Percentiles rank a stretch among this genome's conserved stretches.
Conservation (phyloP, 64 coral and sea anemone genomes). For the Actinia tenebrosa region DNA sequence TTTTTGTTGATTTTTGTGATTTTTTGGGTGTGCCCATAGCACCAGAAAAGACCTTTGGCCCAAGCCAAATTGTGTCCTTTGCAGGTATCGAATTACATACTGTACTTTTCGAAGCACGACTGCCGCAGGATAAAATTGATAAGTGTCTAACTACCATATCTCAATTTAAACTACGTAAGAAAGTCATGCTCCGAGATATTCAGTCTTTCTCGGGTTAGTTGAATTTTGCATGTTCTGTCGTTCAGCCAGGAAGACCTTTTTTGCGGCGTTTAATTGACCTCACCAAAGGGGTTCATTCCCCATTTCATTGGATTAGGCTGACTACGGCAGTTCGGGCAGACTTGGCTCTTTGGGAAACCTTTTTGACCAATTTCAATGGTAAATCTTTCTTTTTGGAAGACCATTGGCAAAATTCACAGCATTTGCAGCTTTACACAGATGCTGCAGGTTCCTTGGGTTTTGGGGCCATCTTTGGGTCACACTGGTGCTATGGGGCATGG, state of each 20-base stretch:
- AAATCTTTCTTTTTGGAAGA: background rate
- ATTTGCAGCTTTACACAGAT: background rate
- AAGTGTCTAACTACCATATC: conserved; percentile 13
- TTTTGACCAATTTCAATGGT: conserved; percentile 14
- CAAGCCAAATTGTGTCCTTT: background rate
- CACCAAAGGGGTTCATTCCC: conserved; percentile 8
- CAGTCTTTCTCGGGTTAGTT: conserved; percentile 36
- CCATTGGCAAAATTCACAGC: conserved; percentile 7
- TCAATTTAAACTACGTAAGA: conserved; percentile 16
- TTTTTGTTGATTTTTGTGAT: background rate
- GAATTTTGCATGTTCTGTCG: conserved; percentile 59
- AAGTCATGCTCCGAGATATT: conserved; percentile 36
- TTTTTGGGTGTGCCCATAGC: background rate
- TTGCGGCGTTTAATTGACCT: conserved; percentile 51
- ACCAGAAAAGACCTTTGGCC: conserved; percentile 5
- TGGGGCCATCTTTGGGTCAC: conserved; percentile 1
- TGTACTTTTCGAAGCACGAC: background rate
- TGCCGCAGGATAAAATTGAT: conserved; percentile 8
- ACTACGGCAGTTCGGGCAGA: background rate
- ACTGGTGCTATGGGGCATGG: conserved; percentile 47
- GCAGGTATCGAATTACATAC: conserved; percentile 6
- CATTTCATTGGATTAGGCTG: background rate
- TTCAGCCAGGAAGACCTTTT: conserved; percentile 36
- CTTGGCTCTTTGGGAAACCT: background rate
- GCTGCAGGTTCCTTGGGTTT: conserved; percentile 4